Percentiles rank a stretch among this genome's conserved stretches.
phyloP scores from a whole-genome alignment of 1,140 invertebrate species.

The Aethina tumida region DNA sequence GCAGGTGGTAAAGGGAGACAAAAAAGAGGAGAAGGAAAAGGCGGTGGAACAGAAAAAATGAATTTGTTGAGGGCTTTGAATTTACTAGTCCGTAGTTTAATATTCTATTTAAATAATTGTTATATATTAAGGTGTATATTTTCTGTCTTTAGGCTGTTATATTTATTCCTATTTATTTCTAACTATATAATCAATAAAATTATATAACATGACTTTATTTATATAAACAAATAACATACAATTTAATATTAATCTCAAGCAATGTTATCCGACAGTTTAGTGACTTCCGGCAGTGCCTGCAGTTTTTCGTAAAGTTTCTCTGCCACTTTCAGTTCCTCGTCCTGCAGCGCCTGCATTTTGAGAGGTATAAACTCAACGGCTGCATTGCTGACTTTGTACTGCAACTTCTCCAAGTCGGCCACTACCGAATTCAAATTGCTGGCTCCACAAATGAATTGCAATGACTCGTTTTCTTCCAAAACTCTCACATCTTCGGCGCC shows the following conservation, averaged over 20 bases:
- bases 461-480: slow-evolving; percentile 33
- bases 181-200: too few relatives aligned
- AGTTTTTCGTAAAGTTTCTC: slow-evolving; percentile 37
- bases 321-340: slow-evolving; percentile 34
- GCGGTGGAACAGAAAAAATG: slow-evolving; percentile 16
- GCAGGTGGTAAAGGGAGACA: slow-evolving; percentile 33
- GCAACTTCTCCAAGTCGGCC: slow-evolving; percentile 32
- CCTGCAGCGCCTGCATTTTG: slow-evolving; percentile 31
- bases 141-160: too few relatives aligned
- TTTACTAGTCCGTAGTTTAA: too few relatives aligned
- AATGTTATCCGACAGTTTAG: slow-evolving; percentile 43
- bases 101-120: too few relatives aligned
- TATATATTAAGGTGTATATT: too few relatives aligned
- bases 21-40: slow-evolving; percentile 22
- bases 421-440: slow-evolving; percentile 28
- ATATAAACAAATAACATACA: too few relatives aligned
- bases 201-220: too few relatives aligned
- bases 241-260: slow-evolving; percentile 22
- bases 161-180: too few relatives aligned
- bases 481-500: slow-evolving; percentile 52
- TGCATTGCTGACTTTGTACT: slow-evolving; percentile 39
- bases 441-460: slow-evolving; percentile 39
- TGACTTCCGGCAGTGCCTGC: slow-evolving; percentile 37
- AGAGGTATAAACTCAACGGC: slow-evolving; percentile 40
- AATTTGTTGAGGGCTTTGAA: too few relatives aligned